Base-by-base conservation (phyloP, 2,797 vertebrate genomes). In the Rhincodon typus region DNA sequence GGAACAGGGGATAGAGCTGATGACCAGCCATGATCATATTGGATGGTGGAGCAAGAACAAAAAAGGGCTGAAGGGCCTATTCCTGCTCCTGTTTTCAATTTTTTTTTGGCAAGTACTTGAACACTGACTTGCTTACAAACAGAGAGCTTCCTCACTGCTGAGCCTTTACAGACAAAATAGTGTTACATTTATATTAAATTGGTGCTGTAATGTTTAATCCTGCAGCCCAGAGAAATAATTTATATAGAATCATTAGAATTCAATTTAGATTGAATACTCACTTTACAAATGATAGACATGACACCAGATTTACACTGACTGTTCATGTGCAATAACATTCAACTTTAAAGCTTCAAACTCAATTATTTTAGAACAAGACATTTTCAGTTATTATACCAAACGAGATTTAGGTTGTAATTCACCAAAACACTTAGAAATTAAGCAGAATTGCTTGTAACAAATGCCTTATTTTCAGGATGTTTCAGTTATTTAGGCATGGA, bases 181-280 rank as follows among this genome's bases (percentile, higher is more conserved):
- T n/a, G n/a, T n/a, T 95, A n/a, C 13, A 77, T 46, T 53, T 57
- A 34, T 94, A 94, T 72, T 94, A 94, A 72, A 27, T 72, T 17
- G 34, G 69, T 27, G 6, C 17, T 46, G 42, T 72, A 8, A 69
- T 72, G 93, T 72, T 70, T 46, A 50, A 94, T 42, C 53, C 46
- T 70, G 15, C 25, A 42, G 38, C 46, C 46, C 30, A 74, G 42
- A 53, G 69, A 74, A 74, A 53, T 50, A 94, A 72, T 72, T 93
- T 42, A 23, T 93, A 53, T 53, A 74, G 42, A 74, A 87, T 46
- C 34, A 27, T 90, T 90, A 84, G 79, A 93, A 93, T 42, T 69
- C n/a, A 93, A 93, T 93, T 93, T 93, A 74, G 77, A 50, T 95
- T 53, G 30, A 53, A 77, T 77, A 95, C 53, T 94, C 74, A 74